Conservation (phyloP, 2,113 vertebrate genomes). For the Cricetomys ansorgei region DNA sequence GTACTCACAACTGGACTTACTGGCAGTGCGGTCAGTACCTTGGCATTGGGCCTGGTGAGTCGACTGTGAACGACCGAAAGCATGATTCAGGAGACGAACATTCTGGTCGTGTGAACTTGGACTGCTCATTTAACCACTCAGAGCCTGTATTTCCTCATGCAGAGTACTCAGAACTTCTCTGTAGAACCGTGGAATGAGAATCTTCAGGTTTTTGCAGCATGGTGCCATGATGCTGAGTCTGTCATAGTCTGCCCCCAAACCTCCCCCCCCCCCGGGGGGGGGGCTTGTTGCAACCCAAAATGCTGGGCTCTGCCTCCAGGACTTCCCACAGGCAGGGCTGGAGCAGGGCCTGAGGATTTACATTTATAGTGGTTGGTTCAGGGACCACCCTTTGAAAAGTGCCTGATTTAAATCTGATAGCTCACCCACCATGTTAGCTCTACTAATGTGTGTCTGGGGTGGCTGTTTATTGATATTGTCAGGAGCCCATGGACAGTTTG, state of each 20-base stretch:
- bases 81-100: slow-evolving; percentile 39
- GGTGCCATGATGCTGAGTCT: background rate
- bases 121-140: background rate
- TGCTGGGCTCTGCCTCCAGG: background rate
- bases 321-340: background rate
- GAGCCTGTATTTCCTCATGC: background rate
- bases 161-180: background rate
- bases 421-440: background rate
- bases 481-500: slow-evolving; percentile 95
- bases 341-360: background rate
- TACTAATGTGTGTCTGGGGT: background rate
- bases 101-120: background rate
- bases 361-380: background rate
- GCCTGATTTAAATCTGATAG: background rate
- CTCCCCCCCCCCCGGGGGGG: too few relatives aligned
- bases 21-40: slow-evolving; percentile 94
- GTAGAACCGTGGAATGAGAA: background rate
- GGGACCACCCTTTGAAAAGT: background rate
- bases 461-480: slow-evolving; percentile 46
- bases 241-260: too few relatives aligned
- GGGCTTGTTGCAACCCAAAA: background rate
- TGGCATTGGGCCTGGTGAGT: slow-evolving; percentile 94
- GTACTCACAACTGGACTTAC: slow-evolving; percentile 94
- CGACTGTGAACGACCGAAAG: background rate
- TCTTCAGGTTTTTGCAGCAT: background rate